A percentile compares a stretch with the other conserved stretches of the same genome.
phyloP scores from a whole-genome alignment of 1,140 invertebrate species.

The Myzus persicae region DNA sequence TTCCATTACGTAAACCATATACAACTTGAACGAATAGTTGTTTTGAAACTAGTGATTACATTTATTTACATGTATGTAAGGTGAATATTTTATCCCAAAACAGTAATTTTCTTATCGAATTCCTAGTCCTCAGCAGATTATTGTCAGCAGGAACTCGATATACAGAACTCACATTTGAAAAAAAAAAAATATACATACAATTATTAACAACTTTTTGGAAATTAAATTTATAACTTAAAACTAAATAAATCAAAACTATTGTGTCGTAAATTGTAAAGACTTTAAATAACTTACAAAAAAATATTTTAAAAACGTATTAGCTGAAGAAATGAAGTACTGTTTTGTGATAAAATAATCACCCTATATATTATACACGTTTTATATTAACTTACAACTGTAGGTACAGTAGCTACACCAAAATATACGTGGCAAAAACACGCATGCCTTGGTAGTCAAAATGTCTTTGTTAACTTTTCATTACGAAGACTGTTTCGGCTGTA shows the following conservation, averaged over 20 bases:
- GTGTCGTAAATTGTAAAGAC: too few relatives aligned
- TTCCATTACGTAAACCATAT: not conserved
- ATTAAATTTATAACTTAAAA: too few relatives aligned
- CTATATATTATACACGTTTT: not conserved
- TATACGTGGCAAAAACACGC: not conserved
- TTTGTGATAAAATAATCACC: not conserved
- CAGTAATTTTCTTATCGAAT: not conserved
- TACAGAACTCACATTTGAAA: too few relatives aligned
- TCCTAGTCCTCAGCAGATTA: not conserved
- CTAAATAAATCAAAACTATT: too few relatives aligned
- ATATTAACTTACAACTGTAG: not conserved
- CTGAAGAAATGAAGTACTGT: not conserved
- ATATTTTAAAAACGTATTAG: not conserved
- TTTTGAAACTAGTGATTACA: not conserved
- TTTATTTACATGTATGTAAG: not conserved
- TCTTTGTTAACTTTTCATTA: constrained; percentile 12
- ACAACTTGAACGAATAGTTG: not conserved
- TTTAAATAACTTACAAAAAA: too few relatives aligned
- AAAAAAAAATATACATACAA: too few relatives aligned
- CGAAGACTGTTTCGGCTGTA: not conserved
- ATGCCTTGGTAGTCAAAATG: not conserved
- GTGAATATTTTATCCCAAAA: not conserved
- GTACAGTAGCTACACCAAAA: not conserved
- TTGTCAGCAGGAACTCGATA: not conserved
- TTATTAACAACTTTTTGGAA: too few relatives aligned